These are phyloP conservation scores for Cataglyphis livida DNA, from an alignment of 2,888 invertebrate species.

Conservation along the genomic window DNA sequence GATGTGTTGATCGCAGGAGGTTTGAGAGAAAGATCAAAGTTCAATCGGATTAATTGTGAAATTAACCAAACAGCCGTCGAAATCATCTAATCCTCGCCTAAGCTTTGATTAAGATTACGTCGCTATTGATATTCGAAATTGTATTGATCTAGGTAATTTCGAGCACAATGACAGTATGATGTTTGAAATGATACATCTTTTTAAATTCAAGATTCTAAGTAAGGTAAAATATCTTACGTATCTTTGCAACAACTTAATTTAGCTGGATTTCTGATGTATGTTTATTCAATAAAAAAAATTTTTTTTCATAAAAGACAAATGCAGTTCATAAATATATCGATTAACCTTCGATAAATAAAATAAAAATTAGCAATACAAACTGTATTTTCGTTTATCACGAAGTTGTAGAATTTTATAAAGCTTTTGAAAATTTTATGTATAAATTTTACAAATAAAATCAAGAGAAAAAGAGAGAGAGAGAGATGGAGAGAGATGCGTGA, in stretches of 20 bases:
- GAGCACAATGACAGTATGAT: conserved; percentile 18
- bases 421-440: not conserved
- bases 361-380: not conserved
- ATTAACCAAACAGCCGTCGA: conserved; percentile 31
- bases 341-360: not conserved
- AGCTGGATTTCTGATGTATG: not conserved
- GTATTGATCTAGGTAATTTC: conserved; percentile 22
- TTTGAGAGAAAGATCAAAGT: conserved; percentile 32
- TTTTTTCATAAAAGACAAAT: not conserved
- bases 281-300: not conserved
- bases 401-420: not conserved
- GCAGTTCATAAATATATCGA: not conserved
- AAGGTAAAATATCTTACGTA: not conserved
- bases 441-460: not conserved
- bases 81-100: not conserved
- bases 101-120: conserved; percentile 21
- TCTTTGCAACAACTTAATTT: not conserved
- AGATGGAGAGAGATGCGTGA: not conserved
- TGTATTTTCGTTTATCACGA: not conserved
- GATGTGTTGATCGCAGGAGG: not conserved
- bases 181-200: conserved; percentile 18
- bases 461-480: not conserved
- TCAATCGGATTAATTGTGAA: conserved; percentile 43
- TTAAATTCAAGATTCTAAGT: conserved; percentile 25
- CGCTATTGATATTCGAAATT: conserved; percentile 33